phyloP scores from a whole-genome alignment of 2,113 vertebrate genomes.

The Brachyhypopomus gauderio region DNA sequence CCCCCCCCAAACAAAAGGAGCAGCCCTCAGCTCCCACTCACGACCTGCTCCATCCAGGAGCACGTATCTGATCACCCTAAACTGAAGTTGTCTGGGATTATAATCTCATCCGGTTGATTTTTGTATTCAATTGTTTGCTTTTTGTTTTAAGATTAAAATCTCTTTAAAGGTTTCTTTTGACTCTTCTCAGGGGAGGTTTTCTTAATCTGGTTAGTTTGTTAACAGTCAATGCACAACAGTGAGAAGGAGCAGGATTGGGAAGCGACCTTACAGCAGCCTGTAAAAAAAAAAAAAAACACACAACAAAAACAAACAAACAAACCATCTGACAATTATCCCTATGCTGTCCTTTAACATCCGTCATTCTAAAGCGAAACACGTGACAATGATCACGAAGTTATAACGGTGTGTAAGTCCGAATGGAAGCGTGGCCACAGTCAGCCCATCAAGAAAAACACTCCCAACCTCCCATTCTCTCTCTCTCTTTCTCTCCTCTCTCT shows the following conservation, averaged over 20 bases:
- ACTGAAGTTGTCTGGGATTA: background rate
- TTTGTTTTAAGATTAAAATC: background rate
- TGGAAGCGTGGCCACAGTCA: background rate
- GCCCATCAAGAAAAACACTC: constrained; percentile 14
- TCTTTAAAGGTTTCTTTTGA: too few species aligned
- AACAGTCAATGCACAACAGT: background rate
- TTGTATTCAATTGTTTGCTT: background rate
- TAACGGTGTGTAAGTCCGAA: background rate
- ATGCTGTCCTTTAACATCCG: background rate
- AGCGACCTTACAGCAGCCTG: constrained; percentile 6
- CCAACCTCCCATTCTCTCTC: background rate
- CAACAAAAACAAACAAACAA: background rate
- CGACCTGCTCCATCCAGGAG: background rate
- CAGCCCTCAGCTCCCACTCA: background rate
- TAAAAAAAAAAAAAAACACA: constrained; percentile 1
- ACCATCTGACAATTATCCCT: background rate
- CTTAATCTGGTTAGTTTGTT: background rate
- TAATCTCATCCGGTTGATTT: background rate
- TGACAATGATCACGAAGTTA: background rate
- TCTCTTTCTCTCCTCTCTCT: constrained; percentile 71
- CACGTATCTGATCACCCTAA: background rate
- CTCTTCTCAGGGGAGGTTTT: too few species aligned
- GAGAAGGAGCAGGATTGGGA: constrained; percentile 18
- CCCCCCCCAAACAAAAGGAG: background rate
- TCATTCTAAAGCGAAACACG: constrained; percentile 22